Conservation (phyloP, 2,888 invertebrate genomes). For the Dicycla oo region DNA sequence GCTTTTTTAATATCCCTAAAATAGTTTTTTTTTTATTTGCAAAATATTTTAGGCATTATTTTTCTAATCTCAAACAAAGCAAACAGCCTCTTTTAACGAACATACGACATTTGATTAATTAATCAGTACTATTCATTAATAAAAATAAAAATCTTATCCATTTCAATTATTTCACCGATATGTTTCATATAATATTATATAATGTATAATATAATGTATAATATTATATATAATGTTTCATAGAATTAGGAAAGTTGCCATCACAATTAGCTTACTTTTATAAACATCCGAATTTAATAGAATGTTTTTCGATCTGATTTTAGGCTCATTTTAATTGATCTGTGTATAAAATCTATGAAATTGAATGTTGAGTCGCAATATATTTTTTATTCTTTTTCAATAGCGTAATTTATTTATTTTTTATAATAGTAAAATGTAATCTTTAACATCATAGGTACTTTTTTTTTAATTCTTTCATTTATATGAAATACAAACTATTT, state of each 20-base stretch:
- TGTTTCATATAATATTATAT: no score
- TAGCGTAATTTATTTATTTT: not conserved
- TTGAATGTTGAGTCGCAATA: not conserved
- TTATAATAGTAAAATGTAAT: not conserved
- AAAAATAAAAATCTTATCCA: not conserved
- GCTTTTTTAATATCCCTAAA: not conserved
- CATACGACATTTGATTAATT: conserved; percentile 22
- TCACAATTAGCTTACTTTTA: conserved; percentile 11
- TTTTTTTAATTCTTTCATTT: not conserved
- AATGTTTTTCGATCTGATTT: not conserved
- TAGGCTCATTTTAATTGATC: not conserved
- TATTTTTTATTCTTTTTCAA: not conserved
- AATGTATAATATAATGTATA: no score
- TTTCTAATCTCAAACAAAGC: not conserved
- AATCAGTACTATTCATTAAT: not conserved
- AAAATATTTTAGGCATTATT: not conserved
- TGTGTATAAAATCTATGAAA: not conserved
- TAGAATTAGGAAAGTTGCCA: conserved; percentile 26
- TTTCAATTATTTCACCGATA: conserved; percentile 52
- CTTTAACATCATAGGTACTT: not conserved
- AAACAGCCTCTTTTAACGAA: not conserved
- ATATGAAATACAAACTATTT: not conserved
- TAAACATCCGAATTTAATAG: not conserved
- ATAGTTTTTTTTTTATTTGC: not conserved
- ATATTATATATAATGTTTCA: no score